A percentile compares a stretch with the other conserved stretches of the same genome.
phyloP scores from a whole-genome alignment of 1,140 invertebrate genomes.

The Venturia canescens region DNA sequence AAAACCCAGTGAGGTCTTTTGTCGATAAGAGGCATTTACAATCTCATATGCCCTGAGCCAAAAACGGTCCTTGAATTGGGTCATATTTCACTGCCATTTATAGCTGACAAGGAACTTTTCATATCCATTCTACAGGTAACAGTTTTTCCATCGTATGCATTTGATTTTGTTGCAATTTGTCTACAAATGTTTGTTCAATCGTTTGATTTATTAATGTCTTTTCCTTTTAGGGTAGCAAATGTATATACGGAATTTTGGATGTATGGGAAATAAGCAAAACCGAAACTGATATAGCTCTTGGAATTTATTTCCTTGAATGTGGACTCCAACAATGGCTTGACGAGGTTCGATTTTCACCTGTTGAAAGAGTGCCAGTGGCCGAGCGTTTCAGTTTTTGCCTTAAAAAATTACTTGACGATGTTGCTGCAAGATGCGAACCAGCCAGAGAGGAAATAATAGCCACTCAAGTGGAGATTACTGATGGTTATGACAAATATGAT shows the following conservation, averaged over 20 bases:
- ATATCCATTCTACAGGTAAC: conserved; percentile 76
- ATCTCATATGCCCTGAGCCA: conserved; percentile 81
- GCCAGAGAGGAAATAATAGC: conserved; percentile 86
- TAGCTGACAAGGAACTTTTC: conserved; percentile 73
- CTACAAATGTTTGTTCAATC: conserved; percentile 7
- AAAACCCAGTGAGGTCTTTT: conserved; percentile 63
- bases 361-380: conserved; percentile 89
- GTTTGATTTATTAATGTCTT: too few species aligned
- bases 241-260: conserved; percentile 77
- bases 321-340: conserved; percentile 90
- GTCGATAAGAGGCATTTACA: conserved; percentile 68
- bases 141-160: neutral
- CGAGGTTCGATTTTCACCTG: conserved; percentile 80
- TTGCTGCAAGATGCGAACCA: conserved; percentile 84
- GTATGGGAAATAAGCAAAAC: conserved; percentile 77
- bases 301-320: conserved; percentile 95
- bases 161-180: neutral
- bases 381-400: conserved; percentile 96
- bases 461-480: conserved; percentile 88
- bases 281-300: conserved; percentile 95
- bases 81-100: conserved; percentile 75
- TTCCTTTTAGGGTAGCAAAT: conserved; percentile 67
- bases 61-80: conserved; percentile 79
- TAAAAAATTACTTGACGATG: conserved; percentile 93
- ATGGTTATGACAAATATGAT: conserved; percentile 85